Conservation (phyloP, 1,140 invertebrate species). For the Panagrolaimus sp. region DNA sequence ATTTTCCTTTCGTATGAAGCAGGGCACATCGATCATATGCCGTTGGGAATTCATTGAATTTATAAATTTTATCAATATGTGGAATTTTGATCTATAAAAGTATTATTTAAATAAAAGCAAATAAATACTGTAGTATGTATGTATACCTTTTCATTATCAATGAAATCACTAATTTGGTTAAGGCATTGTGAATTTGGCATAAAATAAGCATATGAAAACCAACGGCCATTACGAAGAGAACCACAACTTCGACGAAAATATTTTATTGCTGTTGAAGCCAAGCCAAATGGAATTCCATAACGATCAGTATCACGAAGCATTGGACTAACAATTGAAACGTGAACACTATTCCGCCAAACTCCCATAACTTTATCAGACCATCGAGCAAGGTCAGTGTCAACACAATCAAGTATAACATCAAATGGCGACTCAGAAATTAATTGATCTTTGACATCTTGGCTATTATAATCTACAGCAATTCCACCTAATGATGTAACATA, state of each 20-base stretch:
- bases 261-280: slow-evolving; percentile 48
- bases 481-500: slow-evolving; percentile 68
- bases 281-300: slow-evolving; percentile 66
- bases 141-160: slow-evolving; percentile 67
- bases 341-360: slow-evolving; percentile 69
- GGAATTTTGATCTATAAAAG: slow-evolving; percentile 61
- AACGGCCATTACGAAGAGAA: slow-evolving; percentile 61
- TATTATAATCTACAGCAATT: slow-evolving; percentile 71
- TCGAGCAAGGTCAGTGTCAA: slow-evolving; percentile 67
- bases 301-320: slow-evolving; percentile 74
- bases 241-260: slow-evolving; percentile 54
- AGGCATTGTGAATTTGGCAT: slow-evolving; percentile 60
- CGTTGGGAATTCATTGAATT: slow-evolving; percentile 67
- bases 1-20: slow-evolving; percentile 73
- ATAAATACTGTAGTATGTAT: slow-evolving; percentile 59
- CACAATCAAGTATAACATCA: slow-evolving; percentile 77
- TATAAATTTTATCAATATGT: slow-evolving; percentile 68
- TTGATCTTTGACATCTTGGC: slow-evolving; percentile 64
- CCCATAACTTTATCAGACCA: slow-evolving; percentile 61
- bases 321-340: slow-evolving; percentile 76
- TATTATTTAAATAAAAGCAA: not conserved
- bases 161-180: slow-evolving; percentile 62
- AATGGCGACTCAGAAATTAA: slow-evolving; percentile 67
- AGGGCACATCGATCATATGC: slow-evolving; percentile 67
- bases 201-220: slow-evolving; percentile 70